These are phyloP conservation scores for Nemoura dubitans DNA, from an alignment of 2,888 invertebrate species.

Conservation along the genomic window DNA sequence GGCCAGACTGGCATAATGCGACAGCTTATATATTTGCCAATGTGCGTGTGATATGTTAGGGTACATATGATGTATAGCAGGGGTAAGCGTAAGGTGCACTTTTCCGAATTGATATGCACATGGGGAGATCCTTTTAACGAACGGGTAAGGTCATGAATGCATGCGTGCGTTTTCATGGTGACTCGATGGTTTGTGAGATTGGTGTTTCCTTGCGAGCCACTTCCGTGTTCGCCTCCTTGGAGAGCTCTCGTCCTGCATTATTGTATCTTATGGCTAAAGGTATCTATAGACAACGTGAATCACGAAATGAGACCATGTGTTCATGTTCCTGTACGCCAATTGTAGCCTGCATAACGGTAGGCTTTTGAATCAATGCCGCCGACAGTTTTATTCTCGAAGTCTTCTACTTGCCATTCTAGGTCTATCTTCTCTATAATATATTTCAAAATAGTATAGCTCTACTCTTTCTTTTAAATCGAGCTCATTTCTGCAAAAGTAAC, in stretches of 20 bases:
- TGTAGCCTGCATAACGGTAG: too few species aligned
- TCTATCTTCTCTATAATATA: too few species aligned
- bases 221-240: neutral
- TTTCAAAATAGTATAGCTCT: too few species aligned
- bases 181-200: neutral
- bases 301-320: too few species aligned
- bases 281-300: too few species aligned
- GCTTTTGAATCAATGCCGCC: too few species aligned
- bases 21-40: constrained; percentile 12
- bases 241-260: neutral
- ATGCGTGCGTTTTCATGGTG: neutral
- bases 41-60: constrained; percentile 7
- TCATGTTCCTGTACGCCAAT: too few species aligned
- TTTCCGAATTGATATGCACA: neutral
- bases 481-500: neutral
- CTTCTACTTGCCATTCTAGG: too few species aligned
- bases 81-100: neutral
- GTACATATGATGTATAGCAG: neutral
- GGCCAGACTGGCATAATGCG: neutral
- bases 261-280: too few species aligned
- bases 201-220: neutral
- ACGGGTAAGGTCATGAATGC: constrained; percentile 12
- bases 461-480: neutral
- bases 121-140: constrained; percentile 12
- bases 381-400: too few species aligned